Base-by-base conservation (phyloP, 2,888 invertebrate genomes). In the Agriotes lineatus region DNA sequence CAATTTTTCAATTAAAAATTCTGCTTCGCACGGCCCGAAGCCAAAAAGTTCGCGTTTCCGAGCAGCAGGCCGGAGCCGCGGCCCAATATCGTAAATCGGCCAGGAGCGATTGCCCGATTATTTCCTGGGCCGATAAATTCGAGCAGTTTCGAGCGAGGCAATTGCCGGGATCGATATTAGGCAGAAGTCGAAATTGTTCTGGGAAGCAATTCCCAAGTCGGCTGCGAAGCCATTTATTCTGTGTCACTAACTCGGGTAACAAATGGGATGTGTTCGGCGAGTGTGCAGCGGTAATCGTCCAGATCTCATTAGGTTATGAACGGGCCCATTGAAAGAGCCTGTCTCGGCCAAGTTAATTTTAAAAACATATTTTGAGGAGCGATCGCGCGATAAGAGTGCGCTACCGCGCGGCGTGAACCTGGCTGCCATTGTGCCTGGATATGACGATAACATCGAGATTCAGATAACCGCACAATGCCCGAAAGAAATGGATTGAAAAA, bases 261-360 rank as follows among this genome's bases (percentile, higher is more conserved):
- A 82, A 81, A 81, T 81, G 80, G 76, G 78, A 77, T 78, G 68
- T 70, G 71, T 71, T 67, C 61, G 65, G 54, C 70, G 79, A 80
- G 79, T 81, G 79, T 80, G 77, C 80, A 75, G 71, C 75, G 72
- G 81, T 80, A 82, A 82, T 82, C 77, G 82, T 78, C 80, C 80
- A 80, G 79, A 80, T 81, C 82, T 82, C 82, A 82, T 82, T 82
- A 82, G 80, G 77, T 80, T 81, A 82, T 82, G 82, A 82, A 82
- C 80, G 81, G 77, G 75, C 70, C 79, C 82, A 81, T 81, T 82
- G 77, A 81, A 75, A 71, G 71, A 71, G 67, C 69, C 76, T 74
- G 73, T 76, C 77, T 77, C 72, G 72, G 69, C 76, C 74, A 75
- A 77, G 79, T 81, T 82, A 81, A 82, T 82, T 82, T 82, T 81